A percentile compares a stretch with the other conserved stretches of the same genome.
Conservation (phyloP, 1,140 invertebrate species). For the Heliconius melpomene region DNA sequence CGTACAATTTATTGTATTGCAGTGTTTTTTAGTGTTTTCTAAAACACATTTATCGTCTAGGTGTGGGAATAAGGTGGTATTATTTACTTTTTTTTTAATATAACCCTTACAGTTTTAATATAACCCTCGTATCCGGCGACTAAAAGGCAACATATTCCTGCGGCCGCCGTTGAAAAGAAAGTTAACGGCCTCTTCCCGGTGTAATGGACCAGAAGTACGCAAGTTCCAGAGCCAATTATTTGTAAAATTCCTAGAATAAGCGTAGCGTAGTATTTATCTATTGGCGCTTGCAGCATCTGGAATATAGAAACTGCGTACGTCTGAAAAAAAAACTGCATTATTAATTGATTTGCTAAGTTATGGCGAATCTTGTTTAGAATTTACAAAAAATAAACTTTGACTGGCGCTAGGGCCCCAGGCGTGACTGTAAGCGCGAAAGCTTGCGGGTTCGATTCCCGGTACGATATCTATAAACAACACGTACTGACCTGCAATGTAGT, state of each 20-base stretch:
- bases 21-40: no score
- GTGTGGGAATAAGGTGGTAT: no score
- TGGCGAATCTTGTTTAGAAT: no score
- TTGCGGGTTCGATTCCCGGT: no score
- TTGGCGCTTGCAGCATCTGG: conserved; percentile 84
- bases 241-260: conserved; percentile 86
- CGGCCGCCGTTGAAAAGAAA: conserved; percentile 85
- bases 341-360: background rate
- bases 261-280: conserved; percentile 88
- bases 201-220: conserved; percentile 85
- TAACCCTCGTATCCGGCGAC: conserved; percentile 82
- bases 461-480: background rate
- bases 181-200: conserved; percentile 86
- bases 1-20: no score
- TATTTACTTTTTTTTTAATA: background rate
- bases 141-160: conserved; percentile 83
- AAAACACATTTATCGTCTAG: no score
- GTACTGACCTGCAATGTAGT: conserved; percentile 83
- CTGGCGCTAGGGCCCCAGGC: no score
- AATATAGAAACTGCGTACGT: conserved; percentile 89
- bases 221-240: conserved; percentile 83
- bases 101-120: conserved; percentile 53
- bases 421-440: no score
- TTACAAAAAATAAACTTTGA: no score
- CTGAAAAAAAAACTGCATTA: conserved; percentile 50